Evolutionary conservation across 2,113 vertebrate genomes (phyloP), one percentile per base, ranked within the genome.

Genomic region (Leptosomus discolor): DNA sequence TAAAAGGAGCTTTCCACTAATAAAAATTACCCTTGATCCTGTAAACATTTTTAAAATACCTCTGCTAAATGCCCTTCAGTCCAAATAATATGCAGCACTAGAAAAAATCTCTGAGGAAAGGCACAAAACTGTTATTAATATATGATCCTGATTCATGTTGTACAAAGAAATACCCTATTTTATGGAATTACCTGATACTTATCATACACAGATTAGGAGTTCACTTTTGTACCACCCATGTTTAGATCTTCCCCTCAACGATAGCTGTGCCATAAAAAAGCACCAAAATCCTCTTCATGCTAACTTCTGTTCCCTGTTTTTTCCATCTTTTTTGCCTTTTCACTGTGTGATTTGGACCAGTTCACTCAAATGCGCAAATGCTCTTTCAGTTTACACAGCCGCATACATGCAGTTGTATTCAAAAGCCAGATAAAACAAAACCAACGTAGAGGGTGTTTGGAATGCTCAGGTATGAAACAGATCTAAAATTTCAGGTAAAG

Each of bases 361-460:
- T 60, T 58, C 57, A 53, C 32, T 76, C 2, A 0, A 70, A 65
- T 7, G 30, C 11, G n/a, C 24, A 34, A 74, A 78, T 0, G 0
- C 5, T 15, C 23, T 68, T 51, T 43, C 64, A 68, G 14, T 1
- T 85, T 85, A 63, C 58, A 63, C 12, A 73, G 70, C 3, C 37
- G 12, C 11, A 24, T 54, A 24, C 9, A 14, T 27, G 18, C 3
- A 43, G 12, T 13, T 54, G 11, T n/a, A 43, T 58, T 78, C 19
- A 74, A 58, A 92, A 74, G 17, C 4, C 37, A 50, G 46, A 21
- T 15, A 43, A 69, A 75, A 15, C 10, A 53, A 53, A 86, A n/a
- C 5, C 15, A 32, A 6, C 0, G 1, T 5, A 27, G 19, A 46
- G 5, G 1, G 26, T 43, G 37, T 32, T 64, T 54, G n/a, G 17